Base-by-base conservation (phyloP, 2,113 vertebrate species). In the Semnornis frantzii region DNA sequence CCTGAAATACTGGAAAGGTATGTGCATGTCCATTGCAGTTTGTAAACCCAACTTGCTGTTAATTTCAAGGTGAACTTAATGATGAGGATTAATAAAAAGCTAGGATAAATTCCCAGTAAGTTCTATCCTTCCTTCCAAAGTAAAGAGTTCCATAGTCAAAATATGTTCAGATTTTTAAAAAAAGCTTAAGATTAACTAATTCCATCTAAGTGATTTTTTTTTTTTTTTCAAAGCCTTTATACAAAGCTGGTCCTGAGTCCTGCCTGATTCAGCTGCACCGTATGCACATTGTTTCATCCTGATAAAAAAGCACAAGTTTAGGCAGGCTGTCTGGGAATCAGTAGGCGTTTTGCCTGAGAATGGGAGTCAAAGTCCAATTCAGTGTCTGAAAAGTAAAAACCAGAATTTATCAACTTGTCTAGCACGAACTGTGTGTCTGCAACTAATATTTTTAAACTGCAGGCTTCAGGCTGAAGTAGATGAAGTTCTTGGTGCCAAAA, bases 1-100 rank as follows among this genome's bases (percentile, higher is more conserved):
- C 99, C 99, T 7, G 98, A 99, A n/a, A 98, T 99, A 78, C 63
- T 98, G 92, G 94, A 98, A 30, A 98, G 97, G 98, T 99, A 97
- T 3, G 73, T 90, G 30, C 2, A 0, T 3, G 73, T 90, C 28
- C 2, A 0, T 20, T 73, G 15, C 48, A 30, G 0, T 54, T 80
- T 46, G 14, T 17, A 59, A 74, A 70, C 2, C 7, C 21, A 24
- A 18, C 20, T 79, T n/a, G 10, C 27, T 19, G 14, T n/a, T 94
- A 33, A 5, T 83, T 58, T 74, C 59, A 58, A 30, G 30, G 18
- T n/a, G 16, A 84, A 50, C 21, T 57, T 93, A 60, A 48, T 90
- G 60, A 8, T 65, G 57, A 64, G 28, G 4, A n/a, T 85, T 87
- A 77, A 71, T 74, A 58, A 83, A 95, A 85, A 71, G n/a, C 23